Base-by-base conservation (phyloP, 37 sponge, comb jelly and placozoan species). In the Ianthella basta region DNA sequence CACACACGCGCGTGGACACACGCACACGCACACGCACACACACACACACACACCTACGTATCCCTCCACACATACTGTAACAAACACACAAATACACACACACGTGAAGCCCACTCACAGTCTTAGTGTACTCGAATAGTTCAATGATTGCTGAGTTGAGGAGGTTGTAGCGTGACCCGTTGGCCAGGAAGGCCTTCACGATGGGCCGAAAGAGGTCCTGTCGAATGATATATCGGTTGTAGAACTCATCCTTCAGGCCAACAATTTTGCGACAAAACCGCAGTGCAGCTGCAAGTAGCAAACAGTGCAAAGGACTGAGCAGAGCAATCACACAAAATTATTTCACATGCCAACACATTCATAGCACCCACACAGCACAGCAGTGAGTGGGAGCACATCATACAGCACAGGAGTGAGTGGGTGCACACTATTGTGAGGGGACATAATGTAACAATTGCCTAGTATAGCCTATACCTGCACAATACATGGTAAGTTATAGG, bases 191-290 rank as follows among this genome's bases (percentile, higher is more conserved):
- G 2, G 92, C 84, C 38, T 85, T 88, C 53, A 95, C 84, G 12
- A 99, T 91, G 25, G 94, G 98, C 0, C 70, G 60, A 38, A 99
- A 84, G 30, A 95, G 93, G 74, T 99, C 91, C 54, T 89, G 85
- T 30, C 86, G 82, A 85, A 95, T 70, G 65, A 99, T 91, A 80
- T 99, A 99, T 18, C 88, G 89, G 84, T 97, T 90, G 80, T 91
- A 97, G 63, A 91, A 93, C 70, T 99, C 99, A 63, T 99, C 99
- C 72, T 95, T 95, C 23, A 97, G 88, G 21, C 97, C 99, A 38
- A 99, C 83, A 39, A 99, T 97, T 87, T 85, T 85, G 33, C 99
- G 87, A 55, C 94, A 93, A 74, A 96, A 89, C 39, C 96, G 66
- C 64, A 96, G 55, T 15, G 96, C 94, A 91, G 94, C 94, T 92